Evolutionary conservation across 2,797 vertebrate genomes (phyloP), one percentile per base, ranked within the genome.

Genomic region (Sylvilagus floridanus): DNA sequence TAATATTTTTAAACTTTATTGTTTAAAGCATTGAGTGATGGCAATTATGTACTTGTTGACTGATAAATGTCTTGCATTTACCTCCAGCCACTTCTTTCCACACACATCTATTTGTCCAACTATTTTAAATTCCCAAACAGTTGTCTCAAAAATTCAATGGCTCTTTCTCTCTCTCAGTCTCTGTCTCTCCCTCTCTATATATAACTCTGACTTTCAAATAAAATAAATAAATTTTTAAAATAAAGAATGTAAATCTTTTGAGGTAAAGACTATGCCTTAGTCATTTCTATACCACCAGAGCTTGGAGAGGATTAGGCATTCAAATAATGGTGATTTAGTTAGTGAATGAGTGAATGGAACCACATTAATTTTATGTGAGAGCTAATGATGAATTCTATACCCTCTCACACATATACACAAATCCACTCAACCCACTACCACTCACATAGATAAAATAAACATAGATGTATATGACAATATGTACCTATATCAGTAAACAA

Each of bases 291-390:
- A 42, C 52, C 47, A 84, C 21, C 14, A 68, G 28, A 54, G 50
- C 9, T 47, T 84, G 28, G 21, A 76, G 63, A 57, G 42, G 21
- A 35, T 5, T 54, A 50, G 30, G 37, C 22, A 22, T 28, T 68
- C 62, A 37, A 82, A 75, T 30, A 76, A 16, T 76, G 4, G 66
- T 91, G 19, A 68, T 68, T 76, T 54, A 66, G 19, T 42, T 42
- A n/a, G 16, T 91, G 50, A 65, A 66, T 66, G n/a, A 57, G 19
- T 91, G 21, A 84, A 76, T 66, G 6, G 28, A 91, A n/a, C n/a
- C 72, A 75, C 42, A 12, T n/a, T 54, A 76, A 84, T 76, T 81
- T 91, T 75, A 19, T 84, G 52, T 91, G 57, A 65, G 12, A 84
- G 60, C 24, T 65, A n/a, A 28, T 57, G 19, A 26, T 28, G 68